Evolutionary conservation across 2,113 vertebrate species (phyloP).

Genomic region (Meleagris gallopavo): DNA sequence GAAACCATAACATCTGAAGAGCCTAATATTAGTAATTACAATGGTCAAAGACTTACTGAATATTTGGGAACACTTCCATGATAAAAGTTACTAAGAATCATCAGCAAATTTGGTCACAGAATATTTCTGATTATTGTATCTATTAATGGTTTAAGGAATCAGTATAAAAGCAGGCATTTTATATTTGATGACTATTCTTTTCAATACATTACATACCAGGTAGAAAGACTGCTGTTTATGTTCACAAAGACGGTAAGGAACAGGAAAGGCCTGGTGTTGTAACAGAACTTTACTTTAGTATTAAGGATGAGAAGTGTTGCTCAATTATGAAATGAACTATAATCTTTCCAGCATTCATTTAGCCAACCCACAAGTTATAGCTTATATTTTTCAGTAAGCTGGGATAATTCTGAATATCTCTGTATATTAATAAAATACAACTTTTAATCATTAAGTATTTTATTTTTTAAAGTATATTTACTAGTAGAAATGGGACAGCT

Average conservation of each 20-base stretch:
- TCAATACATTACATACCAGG: not conserved
- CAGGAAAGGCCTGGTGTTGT: not conserved
- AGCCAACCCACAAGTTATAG: not conserved
- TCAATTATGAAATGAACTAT: slow-evolving; percentile 1
- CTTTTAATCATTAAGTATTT: not conserved
- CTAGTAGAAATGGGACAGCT: not conserved
- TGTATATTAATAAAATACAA: not conserved
- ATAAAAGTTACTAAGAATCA: not conserved
- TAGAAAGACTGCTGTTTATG: not conserved
- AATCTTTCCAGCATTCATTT: not conserved
- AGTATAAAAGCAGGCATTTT: not conserved
- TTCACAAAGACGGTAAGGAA: not conserved
- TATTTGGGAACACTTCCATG: not conserved
- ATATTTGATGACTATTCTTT: not conserved
- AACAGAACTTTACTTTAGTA: slow-evolving; percentile 23
- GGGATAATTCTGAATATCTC: fast-evolving
- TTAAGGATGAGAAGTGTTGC: not conserved
- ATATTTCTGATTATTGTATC: not conserved
- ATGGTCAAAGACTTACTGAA: not conserved
- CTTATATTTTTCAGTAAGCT: not conserved
- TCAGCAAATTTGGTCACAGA: not conserved
- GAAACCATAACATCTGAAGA: not conserved
- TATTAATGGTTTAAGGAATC: not conserved
- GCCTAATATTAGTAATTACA: not conserved
- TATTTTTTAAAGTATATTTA: not conserved